These are phyloP conservation scores for Falcaria lacertinaria DNA, from an alignment of 2,888 invertebrate species.

Conservation along the genomic window DNA sequence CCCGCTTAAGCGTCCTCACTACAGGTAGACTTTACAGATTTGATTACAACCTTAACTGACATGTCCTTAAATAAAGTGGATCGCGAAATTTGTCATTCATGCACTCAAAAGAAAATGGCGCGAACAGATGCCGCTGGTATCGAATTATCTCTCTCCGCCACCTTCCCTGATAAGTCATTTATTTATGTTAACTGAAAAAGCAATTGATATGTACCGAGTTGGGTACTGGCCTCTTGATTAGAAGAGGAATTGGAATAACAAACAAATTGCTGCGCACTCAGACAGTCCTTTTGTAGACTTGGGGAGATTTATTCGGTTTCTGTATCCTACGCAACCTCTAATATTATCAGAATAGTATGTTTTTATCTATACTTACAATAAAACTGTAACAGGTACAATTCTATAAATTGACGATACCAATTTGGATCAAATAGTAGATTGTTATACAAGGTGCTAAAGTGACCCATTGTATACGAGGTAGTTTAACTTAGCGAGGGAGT, in stretches of 20 bases:
- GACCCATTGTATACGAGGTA: too few species aligned
- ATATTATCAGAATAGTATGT: too few species aligned
- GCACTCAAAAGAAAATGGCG: slow-evolving; percentile 10
- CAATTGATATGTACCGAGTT: background rate
- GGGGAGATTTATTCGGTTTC: too few species aligned
- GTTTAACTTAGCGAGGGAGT: too few species aligned
- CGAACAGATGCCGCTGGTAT: slow-evolving; percentile 21
- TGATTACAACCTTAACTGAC: slow-evolving; percentile 1
- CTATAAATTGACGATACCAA: too few species aligned
- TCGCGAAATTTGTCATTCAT: slow-evolving; percentile 6
- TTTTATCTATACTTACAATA: too few species aligned
- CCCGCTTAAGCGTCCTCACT: background rate
- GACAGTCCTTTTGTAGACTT: too few species aligned
- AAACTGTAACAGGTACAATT: too few species aligned
- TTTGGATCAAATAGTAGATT: too few species aligned
- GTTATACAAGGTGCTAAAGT: too few species aligned
- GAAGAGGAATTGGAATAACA: background rate
- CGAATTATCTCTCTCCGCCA: slow-evolving; percentile 30
- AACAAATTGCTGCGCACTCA: background rate
- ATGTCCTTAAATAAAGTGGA: slow-evolving; percentile 1
- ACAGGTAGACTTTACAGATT: background rate
- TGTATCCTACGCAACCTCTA: too few species aligned
- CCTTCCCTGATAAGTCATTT: slow-evolving; percentile 30
- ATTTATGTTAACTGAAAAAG: slow-evolving; percentile 10
- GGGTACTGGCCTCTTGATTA: background rate